A percentile compares a stretch with the other conserved stretches of the same genome.
These are phyloP conservation scores for Notamacropus eugenii DNA, from an alignment of 2,797 vertebrate species.

Conservation along the genomic window DNA sequence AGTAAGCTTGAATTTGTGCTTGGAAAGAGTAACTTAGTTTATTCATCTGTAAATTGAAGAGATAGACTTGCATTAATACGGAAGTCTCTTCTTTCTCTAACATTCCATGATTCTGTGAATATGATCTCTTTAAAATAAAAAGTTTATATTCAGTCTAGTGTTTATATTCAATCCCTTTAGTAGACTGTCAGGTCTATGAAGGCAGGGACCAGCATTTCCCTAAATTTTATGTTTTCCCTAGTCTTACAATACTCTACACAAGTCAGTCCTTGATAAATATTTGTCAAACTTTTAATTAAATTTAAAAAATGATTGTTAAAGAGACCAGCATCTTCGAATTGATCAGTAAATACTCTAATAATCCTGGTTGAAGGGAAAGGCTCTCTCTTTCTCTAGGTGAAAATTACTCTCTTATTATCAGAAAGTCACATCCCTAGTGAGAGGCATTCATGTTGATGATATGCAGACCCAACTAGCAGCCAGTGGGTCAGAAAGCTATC, in stretches of 20 bases:
- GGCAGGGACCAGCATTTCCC: not conserved
- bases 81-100: not conserved
- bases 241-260: not conserved
- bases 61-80: not conserved
- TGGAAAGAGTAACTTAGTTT: not conserved
- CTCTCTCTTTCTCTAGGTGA: not conserved
- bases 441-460: not conserved
- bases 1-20: not conserved
- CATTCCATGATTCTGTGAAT: not conserved
- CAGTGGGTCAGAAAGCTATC: constrained; percentile 40
- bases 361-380: not conserved
- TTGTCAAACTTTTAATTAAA: no score
- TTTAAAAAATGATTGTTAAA: not conserved
- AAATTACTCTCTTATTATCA: not conserved
- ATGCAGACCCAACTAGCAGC: not conserved
- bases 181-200: not conserved
- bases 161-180: not conserved
- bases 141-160: not conserved
- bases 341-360: not conserved
- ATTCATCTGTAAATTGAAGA: not conserved
- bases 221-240: not conserved
- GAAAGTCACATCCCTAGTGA: not conserved
- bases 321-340: not conserved
- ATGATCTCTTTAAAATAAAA: not conserved
- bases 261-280: not conserved